Evolutionary conservation across 2,888 invertebrate genomes (phyloP).

Genomic region (Oegoconia quadripuncta): DNA sequence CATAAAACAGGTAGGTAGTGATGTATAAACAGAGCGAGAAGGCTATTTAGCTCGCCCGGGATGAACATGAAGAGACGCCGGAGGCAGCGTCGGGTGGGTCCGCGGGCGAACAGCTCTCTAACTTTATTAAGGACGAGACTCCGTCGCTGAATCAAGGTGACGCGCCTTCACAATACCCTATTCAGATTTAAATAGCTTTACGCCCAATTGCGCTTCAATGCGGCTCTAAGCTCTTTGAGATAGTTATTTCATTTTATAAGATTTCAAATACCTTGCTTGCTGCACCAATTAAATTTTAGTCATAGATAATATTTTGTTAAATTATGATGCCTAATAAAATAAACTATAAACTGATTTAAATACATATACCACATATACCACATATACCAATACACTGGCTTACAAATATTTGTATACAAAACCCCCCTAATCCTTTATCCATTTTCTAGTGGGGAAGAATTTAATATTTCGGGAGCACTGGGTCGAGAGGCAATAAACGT

Average conservation of each 20-base stretch:
- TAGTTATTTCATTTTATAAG: slow-evolving; percentile 75
- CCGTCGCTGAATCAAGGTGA: slow-evolving; percentile 71
- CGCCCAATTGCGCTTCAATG: slow-evolving; percentile 77
- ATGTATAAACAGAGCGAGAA: slow-evolving; percentile 40
- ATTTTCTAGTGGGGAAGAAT: too few species aligned
- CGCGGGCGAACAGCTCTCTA: slow-evolving; percentile 60
- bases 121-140: slow-evolving; percentile 70
- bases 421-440: too few species aligned
- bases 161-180: slow-evolving; percentile 74
- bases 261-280: slow-evolving; percentile 37
- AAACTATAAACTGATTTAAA: background rate
- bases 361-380: too few species aligned
- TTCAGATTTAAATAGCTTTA: slow-evolving; percentile 79
- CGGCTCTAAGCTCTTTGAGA: slow-evolving; percentile 58
- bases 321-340: background rate
- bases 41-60: slow-evolving; percentile 53
- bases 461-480: too few species aligned
- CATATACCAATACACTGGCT: too few species aligned
- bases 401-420: too few species aligned
- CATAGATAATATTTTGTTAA: background rate
- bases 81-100: slow-evolving; percentile 28
- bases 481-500: too few species aligned
- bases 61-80: slow-evolving; percentile 38
- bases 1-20: slow-evolving; percentile 41
- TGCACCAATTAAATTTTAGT: background rate